phyloP scores from a whole-genome alignment of 2,797 vertebrate genomes.

The Sus cebifrons region DNA sequence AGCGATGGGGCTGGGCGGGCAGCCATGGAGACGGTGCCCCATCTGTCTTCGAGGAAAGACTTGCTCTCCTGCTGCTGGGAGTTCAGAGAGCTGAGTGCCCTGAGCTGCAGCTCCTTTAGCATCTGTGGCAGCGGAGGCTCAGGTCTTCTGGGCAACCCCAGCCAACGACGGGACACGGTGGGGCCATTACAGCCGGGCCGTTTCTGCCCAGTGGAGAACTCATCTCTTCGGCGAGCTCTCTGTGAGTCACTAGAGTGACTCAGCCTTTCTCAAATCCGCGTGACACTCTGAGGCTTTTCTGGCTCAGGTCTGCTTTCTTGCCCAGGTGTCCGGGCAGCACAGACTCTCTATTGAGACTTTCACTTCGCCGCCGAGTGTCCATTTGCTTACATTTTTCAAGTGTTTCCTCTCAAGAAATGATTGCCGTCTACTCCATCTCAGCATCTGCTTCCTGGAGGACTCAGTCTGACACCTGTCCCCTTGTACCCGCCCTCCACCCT shows the following conservation, averaged over 20 bases:
- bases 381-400: neutral
- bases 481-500: neutral
- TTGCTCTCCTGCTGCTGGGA: neutral
- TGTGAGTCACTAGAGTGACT: neutral
- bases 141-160: neutral
- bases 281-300: neutral
- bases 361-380: neutral
- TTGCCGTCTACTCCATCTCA: neutral
- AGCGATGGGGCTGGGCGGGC: neutral
- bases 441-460: neutral
- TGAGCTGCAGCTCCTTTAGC: neutral
- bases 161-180: neutral
- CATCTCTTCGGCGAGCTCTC: neutral
- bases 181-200: neutral
- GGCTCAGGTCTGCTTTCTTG: neutral
- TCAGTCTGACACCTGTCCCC: neutral
- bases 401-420: neutral
- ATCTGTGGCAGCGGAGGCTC: neutral
- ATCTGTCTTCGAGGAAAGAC: neutral
- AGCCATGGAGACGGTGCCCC: neutral
- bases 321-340: neutral
- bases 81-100: neutral
- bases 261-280: neutral
- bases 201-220: neutral
- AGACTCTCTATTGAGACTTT: neutral